These are phyloP conservation scores for Coptodon bakossiorum DNA, from an alignment of 2,113 vertebrate genomes.

Conservation along the genomic window DNA sequence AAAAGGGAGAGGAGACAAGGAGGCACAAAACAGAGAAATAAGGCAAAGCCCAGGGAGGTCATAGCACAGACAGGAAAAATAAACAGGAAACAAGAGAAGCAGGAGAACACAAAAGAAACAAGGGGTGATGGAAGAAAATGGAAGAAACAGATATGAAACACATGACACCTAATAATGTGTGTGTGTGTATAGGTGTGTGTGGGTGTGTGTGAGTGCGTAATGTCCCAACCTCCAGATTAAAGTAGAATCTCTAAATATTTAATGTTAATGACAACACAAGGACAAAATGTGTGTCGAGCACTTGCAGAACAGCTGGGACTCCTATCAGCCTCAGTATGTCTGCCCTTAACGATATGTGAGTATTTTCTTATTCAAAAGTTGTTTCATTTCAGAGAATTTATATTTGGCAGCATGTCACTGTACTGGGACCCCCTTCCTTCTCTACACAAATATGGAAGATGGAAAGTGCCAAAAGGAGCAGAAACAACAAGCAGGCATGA, in stretches of 20 bases:
- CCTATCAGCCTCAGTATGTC: background rate
- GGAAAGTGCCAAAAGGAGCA: background rate
- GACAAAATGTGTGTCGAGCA: background rate
- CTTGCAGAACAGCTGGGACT: background rate
- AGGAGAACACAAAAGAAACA: background rate
- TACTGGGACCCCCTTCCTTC: accelerated
- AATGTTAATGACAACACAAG: background rate
- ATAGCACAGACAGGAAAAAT: background rate
- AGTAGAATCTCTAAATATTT: background rate
- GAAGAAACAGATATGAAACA: background rate
- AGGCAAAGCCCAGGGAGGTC: background rate
- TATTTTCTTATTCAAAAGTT: accelerated
- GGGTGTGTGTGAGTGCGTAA: background rate
- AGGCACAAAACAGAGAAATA: background rate
- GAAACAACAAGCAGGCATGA: background rate
- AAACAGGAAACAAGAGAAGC: too few species aligned
- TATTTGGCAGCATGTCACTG: background rate
- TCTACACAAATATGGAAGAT: background rate
- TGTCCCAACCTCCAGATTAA: background rate
- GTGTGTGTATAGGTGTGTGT: too few species aligned
- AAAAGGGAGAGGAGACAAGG: background rate
- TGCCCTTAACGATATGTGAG: background rate
- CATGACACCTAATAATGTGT: background rate
- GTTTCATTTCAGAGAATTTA: background rate
- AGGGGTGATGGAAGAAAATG: background rate